A percentile compares a stretch with the other conserved stretches of the same genome.
These are phyloP conservation scores for Felis chaus DNA, from an alignment of 2,113 vertebrate genomes.

Conservation along the genomic window DNA sequence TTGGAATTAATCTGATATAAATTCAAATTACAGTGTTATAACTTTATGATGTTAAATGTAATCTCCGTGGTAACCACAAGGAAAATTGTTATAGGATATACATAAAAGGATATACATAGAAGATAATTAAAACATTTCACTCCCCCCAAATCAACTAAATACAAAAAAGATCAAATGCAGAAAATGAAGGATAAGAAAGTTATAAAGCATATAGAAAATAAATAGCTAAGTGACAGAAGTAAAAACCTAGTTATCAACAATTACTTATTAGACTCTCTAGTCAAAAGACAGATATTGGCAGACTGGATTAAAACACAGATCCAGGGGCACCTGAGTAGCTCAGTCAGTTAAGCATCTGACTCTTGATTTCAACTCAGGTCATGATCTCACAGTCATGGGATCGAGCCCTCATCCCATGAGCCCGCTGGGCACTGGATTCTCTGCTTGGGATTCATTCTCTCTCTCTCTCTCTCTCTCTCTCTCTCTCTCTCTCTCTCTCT, in stretches of 20 bases:
- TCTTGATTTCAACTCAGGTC: not conserved
- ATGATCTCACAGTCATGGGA: not conserved
- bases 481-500: not conserved
- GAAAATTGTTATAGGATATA: not conserved
- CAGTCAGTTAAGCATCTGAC: not conserved
- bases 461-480: not conserved
- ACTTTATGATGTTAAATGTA: not conserved
- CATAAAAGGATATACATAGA: not conserved
- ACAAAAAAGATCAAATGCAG: not conserved
- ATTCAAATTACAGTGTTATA: not conserved
- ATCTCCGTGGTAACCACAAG: not conserved
- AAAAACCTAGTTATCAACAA: not conserved
- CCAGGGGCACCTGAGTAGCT: not conserved
- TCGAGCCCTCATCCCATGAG: not conserved
- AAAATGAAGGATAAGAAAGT: not conserved
- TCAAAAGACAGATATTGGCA: not conserved
- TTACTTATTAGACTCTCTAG: not conserved
- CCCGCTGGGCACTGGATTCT: no score
- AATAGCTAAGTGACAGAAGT: not conserved
- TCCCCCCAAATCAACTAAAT: not conserved
- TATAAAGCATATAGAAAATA: not conserved
- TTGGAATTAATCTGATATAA: not conserved
- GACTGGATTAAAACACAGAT: not conserved
- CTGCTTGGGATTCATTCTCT: not conserved
- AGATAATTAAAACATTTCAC: not conserved